Base-by-base conservation (phyloP, 2,888 invertebrate genomes). In the Stenchaetothrips biformis region DNA sequence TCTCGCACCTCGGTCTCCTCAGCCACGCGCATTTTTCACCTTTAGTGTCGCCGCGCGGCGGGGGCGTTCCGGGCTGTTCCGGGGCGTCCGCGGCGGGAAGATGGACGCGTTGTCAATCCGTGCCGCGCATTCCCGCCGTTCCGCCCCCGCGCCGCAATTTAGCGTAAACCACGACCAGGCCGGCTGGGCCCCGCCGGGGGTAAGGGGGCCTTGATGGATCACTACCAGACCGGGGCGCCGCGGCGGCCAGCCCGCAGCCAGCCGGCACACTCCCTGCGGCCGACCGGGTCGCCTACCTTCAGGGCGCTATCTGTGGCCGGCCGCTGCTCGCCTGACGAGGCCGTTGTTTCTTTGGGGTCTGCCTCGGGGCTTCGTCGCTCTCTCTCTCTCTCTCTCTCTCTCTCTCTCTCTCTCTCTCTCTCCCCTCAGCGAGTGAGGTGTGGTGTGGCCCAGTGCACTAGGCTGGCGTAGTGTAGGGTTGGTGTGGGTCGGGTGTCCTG, bases 321-420 rank as follows among this genome's bases (percentile, higher is more conserved):
- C 59, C 59, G 59, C 59, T 9, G 11, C 59, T 18, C 59, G 59
- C 13, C 59, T 59, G 59, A 59, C 59, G 59, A 18, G 59, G 59
- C 59, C 59, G 16, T 59, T 59, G 59, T 59, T 59, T 59, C 59
- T 59, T 16, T 18, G 59, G 59, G 59, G 59, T 6, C 53, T 49
- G 53, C 53, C 18, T 18, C 53, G 53, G 53, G 53, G 53, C 62
- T 8, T 18, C 62, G 13, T 62, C 62, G 8, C 62, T 18, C 62
- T 62, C 62, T 62, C 62, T 62, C 62, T 62, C 62, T 6, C 62
- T 21, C 62, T 62, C 62, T 62, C 67, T 7, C 67, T 67, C 67
- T 67, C 67, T 21, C 21, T 67, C 67, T n/a, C 67, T 67, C 67
- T 21, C 67, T 59, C 2, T 37, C 37, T 37, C 37, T 1, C 37